Evolutionary conservation across 2,888 invertebrate species (phyloP).

Genomic region (Caprella mutica): DNA sequence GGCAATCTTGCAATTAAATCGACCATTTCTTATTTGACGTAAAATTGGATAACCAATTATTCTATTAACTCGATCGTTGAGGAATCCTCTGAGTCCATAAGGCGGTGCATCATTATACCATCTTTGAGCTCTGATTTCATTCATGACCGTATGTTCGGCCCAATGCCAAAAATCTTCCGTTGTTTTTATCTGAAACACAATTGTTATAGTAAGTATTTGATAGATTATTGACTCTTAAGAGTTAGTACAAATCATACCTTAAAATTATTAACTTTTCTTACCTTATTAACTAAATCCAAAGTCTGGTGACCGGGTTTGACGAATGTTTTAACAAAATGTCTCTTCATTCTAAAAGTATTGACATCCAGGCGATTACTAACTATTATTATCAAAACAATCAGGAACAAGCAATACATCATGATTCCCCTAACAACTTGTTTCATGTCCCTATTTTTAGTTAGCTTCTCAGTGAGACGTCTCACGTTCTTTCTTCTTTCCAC

Average conservation of each 20-base stretch:
- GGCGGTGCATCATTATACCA: slow-evolving; percentile 47
- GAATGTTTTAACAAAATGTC: slow-evolving; percentile 39
- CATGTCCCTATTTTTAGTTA: slow-evolving; percentile 43
- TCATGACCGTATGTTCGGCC: slow-evolving; percentile 40
- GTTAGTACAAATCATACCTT: too few relatives aligned
- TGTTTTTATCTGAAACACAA: slow-evolving; percentile 17
- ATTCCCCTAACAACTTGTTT: slow-evolving; percentile 43
- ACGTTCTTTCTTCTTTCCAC: slow-evolving; percentile 2
- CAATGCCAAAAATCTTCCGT: slow-evolving; percentile 43
- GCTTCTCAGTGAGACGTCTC: slow-evolving; percentile 4
- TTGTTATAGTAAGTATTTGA: too few relatives aligned
- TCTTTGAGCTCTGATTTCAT: slow-evolving; percentile 40
- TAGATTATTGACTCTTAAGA: too few relatives aligned
- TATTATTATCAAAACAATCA: slow-evolving; percentile 43
- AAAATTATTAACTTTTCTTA: neutral
- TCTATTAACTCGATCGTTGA: slow-evolving; percentile 45
- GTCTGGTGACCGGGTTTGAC: slow-evolving; percentile 14
- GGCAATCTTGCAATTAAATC: slow-evolving; percentile 30
- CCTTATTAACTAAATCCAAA: slow-evolving; percentile 11
- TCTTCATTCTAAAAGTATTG: slow-evolving; percentile 41
- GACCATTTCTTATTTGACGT: slow-evolving; percentile 42
- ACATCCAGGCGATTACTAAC: slow-evolving; percentile 42
- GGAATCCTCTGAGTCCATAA: slow-evolving; percentile 43
- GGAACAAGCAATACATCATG: slow-evolving; percentile 42
- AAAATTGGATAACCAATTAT: slow-evolving; percentile 47